Percentiles rank a stretch among this genome's conserved stretches.
Conservation (phyloP, 2,113 vertebrate genomes). For the Amblyornis subalaris region DNA sequence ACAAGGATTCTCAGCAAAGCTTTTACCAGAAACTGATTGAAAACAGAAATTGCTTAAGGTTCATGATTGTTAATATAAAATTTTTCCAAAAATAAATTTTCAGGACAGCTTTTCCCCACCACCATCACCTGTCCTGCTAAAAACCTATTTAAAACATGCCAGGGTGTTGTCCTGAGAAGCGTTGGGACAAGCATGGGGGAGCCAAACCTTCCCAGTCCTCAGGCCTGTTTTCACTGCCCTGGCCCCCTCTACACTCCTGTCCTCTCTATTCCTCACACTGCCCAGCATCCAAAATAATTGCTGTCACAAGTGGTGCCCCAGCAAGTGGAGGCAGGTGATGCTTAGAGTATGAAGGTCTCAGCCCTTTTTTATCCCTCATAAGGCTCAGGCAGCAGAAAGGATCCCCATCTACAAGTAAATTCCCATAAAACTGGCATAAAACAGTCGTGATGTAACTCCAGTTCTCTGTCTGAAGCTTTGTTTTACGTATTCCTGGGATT, state of each 20-base stretch:
- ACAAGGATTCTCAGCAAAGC: neutral
- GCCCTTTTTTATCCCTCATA: neutral
- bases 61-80: neutral
- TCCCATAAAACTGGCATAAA: neutral
- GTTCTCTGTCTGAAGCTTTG: neutral
- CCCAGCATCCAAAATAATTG: neutral
- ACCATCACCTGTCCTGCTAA: neutral
- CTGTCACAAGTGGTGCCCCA: neutral
- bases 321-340: accelerated
- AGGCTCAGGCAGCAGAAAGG: neutral
- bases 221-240: neutral
- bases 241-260: neutral
- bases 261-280: neutral
- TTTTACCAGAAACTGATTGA: neutral
- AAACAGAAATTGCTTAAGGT: neutral
- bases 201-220: neutral
- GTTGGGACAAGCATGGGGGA: neutral
- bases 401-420: neutral
- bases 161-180: neutral
- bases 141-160: neutral
- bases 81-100: neutral
- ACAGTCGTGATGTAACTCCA: neutral
- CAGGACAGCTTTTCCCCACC: neutral
- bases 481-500: neutral
- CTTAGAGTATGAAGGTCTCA: accelerated